Base-by-base conservation (phyloP, 2,113 vertebrate genomes). In the Pheucticus melanocephalus region DNA sequence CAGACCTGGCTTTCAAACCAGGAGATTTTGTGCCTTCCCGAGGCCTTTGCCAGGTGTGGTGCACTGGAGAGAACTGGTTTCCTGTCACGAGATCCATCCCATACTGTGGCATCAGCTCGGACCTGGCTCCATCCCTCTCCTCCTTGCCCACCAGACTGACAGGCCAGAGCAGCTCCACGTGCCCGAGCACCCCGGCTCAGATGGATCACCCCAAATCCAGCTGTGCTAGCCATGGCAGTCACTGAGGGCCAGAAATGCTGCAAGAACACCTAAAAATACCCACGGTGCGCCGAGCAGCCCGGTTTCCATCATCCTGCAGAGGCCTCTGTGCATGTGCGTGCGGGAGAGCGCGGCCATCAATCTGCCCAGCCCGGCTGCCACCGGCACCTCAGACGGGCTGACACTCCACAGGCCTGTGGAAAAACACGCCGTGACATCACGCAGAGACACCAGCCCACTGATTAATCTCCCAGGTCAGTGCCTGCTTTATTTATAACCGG, bases 371-470 rank as follows among this genome's bases (percentile, higher is more conserved):
- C 68, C 4, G 56, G 69, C 95, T 95, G 95, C 91, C 97, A 95
- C 3, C 63, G 19, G 56, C 45, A 2, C 3, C 42, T 57, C 90
- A 37, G 57, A 61, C 22, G 0, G 78, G 86, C 85, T 93, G 86
- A 82, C 30, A 15, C 4, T 86, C 5, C 81, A 35, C 92, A 91
- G 95, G 82, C 87, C 89, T 86, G 85, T 88, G 91, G 91, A 91
- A 96, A 95, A 95, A 96, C 95, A 85, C 27, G n/a, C 66, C 44
- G 86, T 95, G 95, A 97, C 95, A 94, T 96, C 96, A 51, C 68
- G 13, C 86, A 96, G 93, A 90, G 94, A 85, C 86, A 96, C 72
- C 30, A 5, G 79, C 82, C 69, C 65, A 42, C 91, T 82, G 88
- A 91, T 91, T 44, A 14, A 94, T 91, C 85, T 51, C 78, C 21